Base-by-base conservation (phyloP, 2,888 invertebrate species). In the Sminthurides aquaticus region DNA sequence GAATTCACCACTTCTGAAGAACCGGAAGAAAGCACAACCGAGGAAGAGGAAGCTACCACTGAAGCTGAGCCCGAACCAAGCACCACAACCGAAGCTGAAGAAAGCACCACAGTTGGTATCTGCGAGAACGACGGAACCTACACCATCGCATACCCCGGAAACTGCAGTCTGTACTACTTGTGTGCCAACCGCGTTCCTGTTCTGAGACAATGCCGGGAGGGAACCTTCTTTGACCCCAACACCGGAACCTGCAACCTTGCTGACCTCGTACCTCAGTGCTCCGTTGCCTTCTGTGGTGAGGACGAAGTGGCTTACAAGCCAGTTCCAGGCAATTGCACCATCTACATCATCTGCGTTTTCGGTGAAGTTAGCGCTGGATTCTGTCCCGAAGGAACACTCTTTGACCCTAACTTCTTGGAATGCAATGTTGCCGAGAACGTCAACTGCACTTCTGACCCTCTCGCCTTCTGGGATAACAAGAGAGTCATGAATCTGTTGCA, bases 101-200 rank as follows among this genome's bases (percentile, higher is more conserved):
- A 5, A 5, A 34, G 8, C 43, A 11, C 43, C 5, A 11, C 43
- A 11, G 5, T 15, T 34, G 8, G 22, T 15, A 15, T 43, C 28
- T 60, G 60, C 26, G 15, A 2, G 11, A n/a, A 49, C 1, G 27
- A 26, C 2, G 60, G 60, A 27, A 27, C 27, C 25, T 60, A 60
- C 60, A 60, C 25, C 26, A 11, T 26, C 24, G 34, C 58, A 20
- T 26, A 18, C 57, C 57, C 26, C 18, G 28, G 28, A 2, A 57
- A 57, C 28, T 57, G 57, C 28, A 57, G 57, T 28, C 29, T 57
- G 15, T 57, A 57, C 29, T 27, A 18, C 8, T 28, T 57, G 8
- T 57, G 57, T 28, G 29, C 20, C 15, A 28, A 57, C 28, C 5
- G 24, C 15, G 2, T 3, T 18, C 20, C 43, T 2, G 2, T 43